A percentile compares a stretch with the other conserved stretches of the same genome.
phyloP scores from a whole-genome alignment of 2,888 invertebrate genomes.

The Xiphydria camelus region DNA sequence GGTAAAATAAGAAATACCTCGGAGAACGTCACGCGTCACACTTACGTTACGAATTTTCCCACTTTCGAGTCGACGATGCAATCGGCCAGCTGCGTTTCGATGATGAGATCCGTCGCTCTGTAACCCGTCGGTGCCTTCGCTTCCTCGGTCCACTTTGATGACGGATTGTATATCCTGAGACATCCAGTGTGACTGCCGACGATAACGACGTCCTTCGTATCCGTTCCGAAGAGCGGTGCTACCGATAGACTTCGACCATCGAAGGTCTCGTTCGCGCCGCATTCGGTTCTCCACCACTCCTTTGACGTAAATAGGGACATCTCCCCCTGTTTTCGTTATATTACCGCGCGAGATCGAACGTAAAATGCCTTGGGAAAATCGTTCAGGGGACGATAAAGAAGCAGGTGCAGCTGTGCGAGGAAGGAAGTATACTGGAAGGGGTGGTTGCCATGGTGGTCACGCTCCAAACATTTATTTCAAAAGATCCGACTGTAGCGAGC shows the following conservation, averaged over 20 bases:
- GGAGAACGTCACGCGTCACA: no score
- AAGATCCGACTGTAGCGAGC: no score
- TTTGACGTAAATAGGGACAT: constrained; percentile 95
- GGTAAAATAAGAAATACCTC: no score
- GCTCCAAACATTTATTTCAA: neutral
- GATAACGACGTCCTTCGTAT: constrained; percentile 64
- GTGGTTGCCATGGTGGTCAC: no score
- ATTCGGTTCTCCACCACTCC: constrained; percentile 84
- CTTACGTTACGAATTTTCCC: constrained; percentile 86
- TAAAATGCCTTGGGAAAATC: neutral
- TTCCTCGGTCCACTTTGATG: constrained; percentile 55
- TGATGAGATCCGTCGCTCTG: constrained; percentile 68
- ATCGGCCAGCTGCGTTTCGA: constrained; percentile 75
- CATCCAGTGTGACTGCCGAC: constrained; percentile 81
- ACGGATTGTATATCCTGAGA: constrained; percentile 74
- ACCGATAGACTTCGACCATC: constrained; percentile 56
- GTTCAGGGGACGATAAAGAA: neutral
- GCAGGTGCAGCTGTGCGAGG: neutral
- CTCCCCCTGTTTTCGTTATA: constrained; percentile 1
- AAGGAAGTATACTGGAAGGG: no score
- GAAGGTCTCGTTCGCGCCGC: constrained; percentile 68
- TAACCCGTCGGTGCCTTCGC: constrained; percentile 49
- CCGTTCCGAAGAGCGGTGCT: constrained; percentile 32
- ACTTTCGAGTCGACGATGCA: constrained; percentile 81
- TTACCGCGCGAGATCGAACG: neutral